phyloP scores from a whole-genome alignment of 1,140 invertebrate species.

The Colletes latitarsis region DNA sequence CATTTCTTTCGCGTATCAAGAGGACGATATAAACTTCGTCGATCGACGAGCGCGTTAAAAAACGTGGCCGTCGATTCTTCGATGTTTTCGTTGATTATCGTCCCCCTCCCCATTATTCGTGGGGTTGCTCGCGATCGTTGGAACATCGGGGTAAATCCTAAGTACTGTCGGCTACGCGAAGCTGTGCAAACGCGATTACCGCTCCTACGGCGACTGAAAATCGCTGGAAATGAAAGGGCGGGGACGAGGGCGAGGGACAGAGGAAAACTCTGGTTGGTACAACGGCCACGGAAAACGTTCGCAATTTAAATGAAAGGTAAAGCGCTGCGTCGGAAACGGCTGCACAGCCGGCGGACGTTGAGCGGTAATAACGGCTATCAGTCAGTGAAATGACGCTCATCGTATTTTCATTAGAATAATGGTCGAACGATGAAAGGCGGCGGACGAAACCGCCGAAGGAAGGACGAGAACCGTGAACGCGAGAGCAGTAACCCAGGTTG shows the following conservation, averaged over 20 bases:
- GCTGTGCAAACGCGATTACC: conserved; percentile 48
- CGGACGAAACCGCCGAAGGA: not conserved
- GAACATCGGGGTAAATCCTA: conserved; percentile 33
- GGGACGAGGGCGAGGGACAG: not conserved
- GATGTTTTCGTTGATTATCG: conserved; percentile 10
- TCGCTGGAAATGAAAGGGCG: conserved; percentile 47
- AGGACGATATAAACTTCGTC: no score
- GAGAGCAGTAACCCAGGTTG: no score
- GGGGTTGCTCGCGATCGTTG: not conserved
- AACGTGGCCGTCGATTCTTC: conserved; percentile 6
- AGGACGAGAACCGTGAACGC: not conserved
- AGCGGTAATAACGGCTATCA: conserved; percentile 65
- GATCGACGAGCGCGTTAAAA: conserved; percentile 26
- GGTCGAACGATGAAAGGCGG: conserved; percentile 43
- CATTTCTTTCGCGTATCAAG: no score
- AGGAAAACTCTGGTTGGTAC: conserved; percentile 23
- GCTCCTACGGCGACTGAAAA: conserved; percentile 50
- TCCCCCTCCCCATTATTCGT: no score
- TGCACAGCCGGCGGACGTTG: conserved; percentile 56
- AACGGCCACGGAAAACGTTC: conserved; percentile 56
- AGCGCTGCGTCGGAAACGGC: conserved; percentile 48
- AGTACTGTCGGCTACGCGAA: conserved; percentile 48
- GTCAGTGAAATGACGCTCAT: conserved; percentile 66
- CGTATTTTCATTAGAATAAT: conserved; percentile 71
- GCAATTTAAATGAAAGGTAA: conserved; percentile 69